Conservation (phyloP, 2,797 vertebrate species). For the Jordanella pulchra region DNA sequence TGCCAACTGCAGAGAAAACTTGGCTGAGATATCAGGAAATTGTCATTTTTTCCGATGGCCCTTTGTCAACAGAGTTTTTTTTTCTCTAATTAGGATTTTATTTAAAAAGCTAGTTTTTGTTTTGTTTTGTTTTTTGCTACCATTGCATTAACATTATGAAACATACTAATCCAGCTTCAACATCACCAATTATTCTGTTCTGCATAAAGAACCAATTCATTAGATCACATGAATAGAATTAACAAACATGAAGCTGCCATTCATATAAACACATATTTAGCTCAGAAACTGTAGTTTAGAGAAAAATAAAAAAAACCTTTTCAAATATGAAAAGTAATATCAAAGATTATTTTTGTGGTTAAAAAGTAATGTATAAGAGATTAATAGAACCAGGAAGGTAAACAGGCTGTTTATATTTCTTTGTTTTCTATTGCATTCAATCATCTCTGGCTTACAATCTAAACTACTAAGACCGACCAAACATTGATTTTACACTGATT, state of each 20-base stretch:
- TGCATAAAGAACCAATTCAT: background rate
- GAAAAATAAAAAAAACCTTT: background rate
- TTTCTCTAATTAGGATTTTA: constrained; percentile 25
- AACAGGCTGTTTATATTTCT: background rate
- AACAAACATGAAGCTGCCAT: background rate
- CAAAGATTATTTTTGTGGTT: too few relatives aligned
- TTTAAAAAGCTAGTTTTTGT: constrained; percentile 36
- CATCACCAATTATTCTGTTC: background rate
- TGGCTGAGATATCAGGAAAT: constrained; percentile 28
- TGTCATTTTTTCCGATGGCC: constrained; percentile 31
- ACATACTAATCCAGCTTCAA: background rate
- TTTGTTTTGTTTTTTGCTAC: constrained; percentile 18
- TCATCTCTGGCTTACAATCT: background rate
- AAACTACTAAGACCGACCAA: background rate
- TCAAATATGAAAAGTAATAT: background rate
- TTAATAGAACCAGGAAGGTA: background rate
- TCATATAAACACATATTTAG: background rate
- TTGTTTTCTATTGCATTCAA: background rate
- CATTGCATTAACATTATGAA: constrained; percentile 8
- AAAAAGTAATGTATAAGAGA: too few relatives aligned
- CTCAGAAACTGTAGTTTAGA: background rate
- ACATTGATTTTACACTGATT: background rate
- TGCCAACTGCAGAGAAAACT: constrained; percentile 51
- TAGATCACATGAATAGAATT: background rate
- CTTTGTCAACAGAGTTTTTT: constrained; percentile 24